Conservation (phyloP, 2,797 vertebrate species). For the Triplophysa bombifrons region DNA sequence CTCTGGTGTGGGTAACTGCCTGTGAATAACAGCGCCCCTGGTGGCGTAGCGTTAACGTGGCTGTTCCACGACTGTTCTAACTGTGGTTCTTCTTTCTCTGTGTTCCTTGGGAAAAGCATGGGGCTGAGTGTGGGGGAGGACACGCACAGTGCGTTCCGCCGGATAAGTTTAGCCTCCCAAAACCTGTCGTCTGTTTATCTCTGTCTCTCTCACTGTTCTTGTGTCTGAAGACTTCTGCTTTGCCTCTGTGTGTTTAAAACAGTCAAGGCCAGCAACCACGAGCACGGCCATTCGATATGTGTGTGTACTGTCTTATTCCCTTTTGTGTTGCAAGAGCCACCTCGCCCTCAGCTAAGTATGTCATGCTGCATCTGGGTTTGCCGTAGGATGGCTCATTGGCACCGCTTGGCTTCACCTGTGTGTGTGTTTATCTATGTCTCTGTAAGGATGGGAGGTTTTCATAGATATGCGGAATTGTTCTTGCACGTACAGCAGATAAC, state of each 20-base stretch:
- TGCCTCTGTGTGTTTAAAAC: constrained; percentile 63
- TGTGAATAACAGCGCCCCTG: constrained; percentile 40
- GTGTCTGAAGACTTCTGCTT: constrained; percentile 55
- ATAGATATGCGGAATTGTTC: constrained; percentile 30
- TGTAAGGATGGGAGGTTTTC: constrained; percentile 48
- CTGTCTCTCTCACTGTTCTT: constrained; percentile 37
- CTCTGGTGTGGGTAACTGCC: constrained; percentile 35
- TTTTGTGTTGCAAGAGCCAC: constrained; percentile 70
- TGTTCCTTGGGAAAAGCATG: constrained; percentile 62
- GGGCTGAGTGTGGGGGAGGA: constrained; percentile 54
- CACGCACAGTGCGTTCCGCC: constrained; percentile 37
- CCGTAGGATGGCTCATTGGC: constrained; percentile 59
- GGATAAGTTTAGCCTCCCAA: constrained; percentile 55
- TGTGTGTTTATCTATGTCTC: constrained; percentile 45
- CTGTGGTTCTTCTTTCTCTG: constrained; percentile 52
- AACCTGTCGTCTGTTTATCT: constrained; percentile 36
- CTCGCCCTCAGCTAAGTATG: constrained; percentile 70
- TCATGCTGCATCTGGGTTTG: constrained; percentile 64
- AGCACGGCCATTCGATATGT: constrained; percentile 68
- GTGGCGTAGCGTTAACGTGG: constrained; percentile 12
- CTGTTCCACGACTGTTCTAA: constrained; percentile 48
- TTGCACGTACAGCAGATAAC: constrained; percentile 45
- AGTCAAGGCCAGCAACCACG: constrained; percentile 59
- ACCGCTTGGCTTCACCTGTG: constrained; percentile 65
- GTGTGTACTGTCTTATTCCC: constrained; percentile 67